Evolutionary conservation across 2,797 vertebrate species (phyloP).

Genomic region (Melanogrammus aeglefinus): DNA sequence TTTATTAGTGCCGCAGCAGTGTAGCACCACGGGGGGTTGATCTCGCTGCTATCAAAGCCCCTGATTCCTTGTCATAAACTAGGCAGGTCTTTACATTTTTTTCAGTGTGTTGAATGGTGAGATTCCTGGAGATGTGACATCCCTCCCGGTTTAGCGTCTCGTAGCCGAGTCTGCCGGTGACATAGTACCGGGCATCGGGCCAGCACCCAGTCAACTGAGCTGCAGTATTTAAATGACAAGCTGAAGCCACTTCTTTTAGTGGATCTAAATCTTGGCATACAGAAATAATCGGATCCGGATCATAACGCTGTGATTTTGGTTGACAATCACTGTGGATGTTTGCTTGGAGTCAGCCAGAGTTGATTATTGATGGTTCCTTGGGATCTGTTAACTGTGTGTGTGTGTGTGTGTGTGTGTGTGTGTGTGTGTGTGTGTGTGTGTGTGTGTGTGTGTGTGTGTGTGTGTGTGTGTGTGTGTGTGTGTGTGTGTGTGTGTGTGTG

Average conservation of each 20-base stretch:
- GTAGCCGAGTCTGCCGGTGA: constrained; percentile 37
- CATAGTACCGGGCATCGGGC: constrained; percentile 29
- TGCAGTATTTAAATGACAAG: neutral
- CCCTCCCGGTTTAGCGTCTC: neutral
- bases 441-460: neutral
- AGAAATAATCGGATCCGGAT: neutral
- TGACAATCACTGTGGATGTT: neutral
- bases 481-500: constrained; percentile 4
- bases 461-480: neutral
- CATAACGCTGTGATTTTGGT: neutral
- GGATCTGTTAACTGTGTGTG: neutral
- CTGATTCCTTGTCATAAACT: neutral
- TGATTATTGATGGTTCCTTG: neutral
- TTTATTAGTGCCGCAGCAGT: neutral
- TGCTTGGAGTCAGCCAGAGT: neutral
- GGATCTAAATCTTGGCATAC: neutral
- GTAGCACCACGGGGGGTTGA: neutral
- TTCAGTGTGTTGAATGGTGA: neutral
- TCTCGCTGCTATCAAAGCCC: neutral
- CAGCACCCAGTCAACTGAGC: constrained; percentile 22
- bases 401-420: constrained; percentile 1
- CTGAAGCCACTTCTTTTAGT: neutral
- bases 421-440: neutral
- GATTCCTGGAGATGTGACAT: constrained; percentile 8
- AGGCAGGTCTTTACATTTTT: neutral